Evolutionary conservation across 2,888 invertebrate genomes (phyloP), one percentile per base, ranked within the genome.

Genomic region (Hypomecis punctinalis): DNA sequence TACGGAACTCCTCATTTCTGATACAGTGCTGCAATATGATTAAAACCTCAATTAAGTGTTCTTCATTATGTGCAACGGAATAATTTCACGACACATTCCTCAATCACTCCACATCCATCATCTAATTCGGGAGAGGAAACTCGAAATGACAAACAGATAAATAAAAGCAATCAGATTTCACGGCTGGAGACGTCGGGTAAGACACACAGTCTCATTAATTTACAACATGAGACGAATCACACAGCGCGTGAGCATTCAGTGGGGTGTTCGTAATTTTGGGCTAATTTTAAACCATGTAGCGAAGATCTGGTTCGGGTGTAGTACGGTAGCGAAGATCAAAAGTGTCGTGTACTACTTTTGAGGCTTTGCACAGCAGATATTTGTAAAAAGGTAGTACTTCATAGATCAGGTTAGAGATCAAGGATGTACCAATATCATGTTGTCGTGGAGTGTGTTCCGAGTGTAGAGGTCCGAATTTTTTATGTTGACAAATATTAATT

Each of bases 171-270:
- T 72, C 74, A 72, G 72, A 76, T 76, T 74, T 76, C 73, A 76
- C 72, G 76, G 69, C 60, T 71, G 67, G 70, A 70, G 66, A 67
- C 63, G 72, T 73, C 71, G 66, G 53, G 68, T 70, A 67, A 66
- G 75, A 78, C 78, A 78, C 63, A 73, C 71, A 69, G 73, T 72
- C 73, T 72, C 76, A 78, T 78, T 78, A 78, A 76, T 78, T 78
- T 74, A 69, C 66, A 71, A 71, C 71, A 64, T 67, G 75, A 71
- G 68, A 72, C 70, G 61, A 51, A 51, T 36, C 55, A 47, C 69
- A 67, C 60, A 70, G 70, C 59, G 52, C 6, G 56, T 6, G n/a
- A 7, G 4, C 5, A 37, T 40, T 8, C 48, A 61, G 64, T 52
- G 10, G 39, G 33, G 23, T n/a, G 23, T 23, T 10, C 5, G 53